A percentile compares a stretch with the other conserved stretches of the same genome.
These are phyloP conservation scores for Hemiscyllium ocellatum DNA, from an alignment of 2,113 vertebrate species.

Conservation along the genomic window DNA sequence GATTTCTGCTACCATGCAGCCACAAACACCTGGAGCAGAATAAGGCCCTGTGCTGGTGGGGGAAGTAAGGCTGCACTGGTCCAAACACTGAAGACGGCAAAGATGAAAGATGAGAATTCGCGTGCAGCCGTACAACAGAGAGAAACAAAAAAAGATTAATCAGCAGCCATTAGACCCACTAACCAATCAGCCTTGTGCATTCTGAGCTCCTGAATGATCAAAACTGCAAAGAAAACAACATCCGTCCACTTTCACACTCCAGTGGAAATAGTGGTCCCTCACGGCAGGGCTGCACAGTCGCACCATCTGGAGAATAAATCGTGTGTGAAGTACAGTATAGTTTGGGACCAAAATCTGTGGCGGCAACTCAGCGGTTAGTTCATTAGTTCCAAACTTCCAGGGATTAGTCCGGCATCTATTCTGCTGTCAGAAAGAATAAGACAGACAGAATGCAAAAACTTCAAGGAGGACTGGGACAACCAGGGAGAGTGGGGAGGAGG, in stretches of 20 bases:
- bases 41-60: constrained; percentile 45
- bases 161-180: constrained; percentile 63
- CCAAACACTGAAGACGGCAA: constrained; percentile 41
- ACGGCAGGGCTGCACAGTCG: constrained; percentile 74
- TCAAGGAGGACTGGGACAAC: constrained; percentile 51
- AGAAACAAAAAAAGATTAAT: constrained; percentile 41
- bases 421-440: constrained; percentile 70
- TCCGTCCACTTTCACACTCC: constrained; percentile 85
- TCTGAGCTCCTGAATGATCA: constrained; percentile 63
- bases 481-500: constrained; percentile 42
- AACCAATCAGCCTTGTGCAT: constrained; percentile 60
- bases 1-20: constrained; percentile 47
- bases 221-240: constrained; percentile 78
- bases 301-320: constrained; percentile 99
- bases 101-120: constrained; percentile 57
- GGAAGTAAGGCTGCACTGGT: constrained; percentile 46
- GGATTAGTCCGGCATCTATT: constrained; percentile 86
- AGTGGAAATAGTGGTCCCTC: constrained; percentile 85
- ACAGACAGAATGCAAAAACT: constrained; percentile 58
- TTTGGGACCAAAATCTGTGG: constrained; percentile 95
- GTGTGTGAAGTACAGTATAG: constrained; percentile 99
- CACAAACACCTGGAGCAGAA: constrained; percentile 52
- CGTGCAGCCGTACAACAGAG: constrained; percentile 41
- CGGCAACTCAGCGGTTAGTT: constrained; percentile 95
- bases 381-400: constrained; percentile 98